These are phyloP conservation scores for Lutraria rhynchaena DNA, from an alignment of 1,140 invertebrate genomes.

Conservation along the genomic window DNA sequence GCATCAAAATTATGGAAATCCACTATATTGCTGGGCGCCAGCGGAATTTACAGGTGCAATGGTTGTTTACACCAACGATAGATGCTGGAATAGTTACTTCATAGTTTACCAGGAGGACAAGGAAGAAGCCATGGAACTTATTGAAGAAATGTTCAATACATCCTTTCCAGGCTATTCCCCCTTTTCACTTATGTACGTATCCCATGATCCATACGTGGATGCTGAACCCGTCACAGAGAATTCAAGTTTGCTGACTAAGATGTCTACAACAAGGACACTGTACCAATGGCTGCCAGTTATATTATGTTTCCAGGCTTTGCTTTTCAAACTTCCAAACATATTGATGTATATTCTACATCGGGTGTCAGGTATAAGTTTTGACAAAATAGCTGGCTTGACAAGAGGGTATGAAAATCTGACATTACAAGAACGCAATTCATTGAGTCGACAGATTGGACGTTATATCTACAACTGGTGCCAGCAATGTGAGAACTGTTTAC, in stretches of 20 bases:
- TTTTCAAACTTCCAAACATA: slow-evolving; percentile 46
- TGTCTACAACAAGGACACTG: slow-evolving; percentile 27
- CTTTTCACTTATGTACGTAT: no score
- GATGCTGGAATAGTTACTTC: slow-evolving; percentile 40
- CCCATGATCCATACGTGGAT: no score
- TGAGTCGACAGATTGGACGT: slow-evolving; percentile 22
- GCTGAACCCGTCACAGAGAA: no score
- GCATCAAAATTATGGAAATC: slow-evolving; percentile 19
- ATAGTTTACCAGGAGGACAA: slow-evolving; percentile 2
- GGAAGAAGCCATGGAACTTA: neutral
- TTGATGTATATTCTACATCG: slow-evolving; percentile 34
- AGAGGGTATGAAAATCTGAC: slow-evolving; percentile 23
- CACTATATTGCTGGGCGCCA: slow-evolving; percentile 35
- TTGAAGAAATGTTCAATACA: neutral
- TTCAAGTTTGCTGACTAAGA: neutral
- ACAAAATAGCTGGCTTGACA: slow-evolving; percentile 32
- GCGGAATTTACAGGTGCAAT: neutral
- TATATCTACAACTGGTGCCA: slow-evolving; percentile 37
- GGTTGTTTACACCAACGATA: neutral
- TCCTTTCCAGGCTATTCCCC: no score
- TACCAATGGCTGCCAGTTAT: slow-evolving; percentile 50
- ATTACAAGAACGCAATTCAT: neutral
- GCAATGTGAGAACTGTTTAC: slow-evolving; percentile 27
- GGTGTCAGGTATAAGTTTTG: slow-evolving; percentile 42
- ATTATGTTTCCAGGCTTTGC: slow-evolving; percentile 36